Evolutionary conservation across 2,113 vertebrate genomes (phyloP).

Genomic region (Eulacestoma nigropectus): DNA sequence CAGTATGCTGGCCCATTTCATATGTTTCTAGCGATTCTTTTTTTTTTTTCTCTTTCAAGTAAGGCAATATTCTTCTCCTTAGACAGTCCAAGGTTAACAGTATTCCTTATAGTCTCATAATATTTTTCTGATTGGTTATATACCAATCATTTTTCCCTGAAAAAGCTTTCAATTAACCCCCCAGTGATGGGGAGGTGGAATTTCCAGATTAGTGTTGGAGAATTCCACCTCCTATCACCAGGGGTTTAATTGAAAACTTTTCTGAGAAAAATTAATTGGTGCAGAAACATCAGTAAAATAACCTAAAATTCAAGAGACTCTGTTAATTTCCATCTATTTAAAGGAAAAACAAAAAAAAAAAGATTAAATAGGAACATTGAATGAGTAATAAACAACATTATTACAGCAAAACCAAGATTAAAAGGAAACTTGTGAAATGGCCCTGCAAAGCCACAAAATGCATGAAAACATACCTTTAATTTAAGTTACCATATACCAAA

Average conservation of each 20-base stretch:
- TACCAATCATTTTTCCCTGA: conserved; percentile 18
- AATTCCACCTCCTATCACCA: conserved; percentile 36
- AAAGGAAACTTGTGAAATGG: conserved; percentile 9
- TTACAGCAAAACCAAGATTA: not conserved
- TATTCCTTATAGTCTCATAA: not conserved
- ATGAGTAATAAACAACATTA: conserved; percentile 22
- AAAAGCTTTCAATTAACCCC: conserved; percentile 45
- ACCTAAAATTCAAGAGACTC: not conserved
- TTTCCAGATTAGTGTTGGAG: conserved; percentile 5
- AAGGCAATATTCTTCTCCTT: not conserved
- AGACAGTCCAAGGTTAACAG: conserved; percentile 15
- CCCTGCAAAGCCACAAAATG: conserved; percentile 30
- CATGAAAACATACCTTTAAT: conserved; percentile 17
- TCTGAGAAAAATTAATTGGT: conserved; percentile 46
- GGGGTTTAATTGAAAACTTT: conserved; percentile 53
- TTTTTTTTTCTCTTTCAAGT: not conserved
- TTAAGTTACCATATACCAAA: conserved; percentile 52
- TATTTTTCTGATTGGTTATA: conserved; percentile 41
- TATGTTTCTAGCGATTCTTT: not conserved
- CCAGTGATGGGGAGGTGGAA: conserved; percentile 9
- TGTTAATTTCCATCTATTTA: conserved; percentile 10
- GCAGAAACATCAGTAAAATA: conserved; percentile 28
- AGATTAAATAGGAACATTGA: not conserved
- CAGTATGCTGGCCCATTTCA: not conserved
- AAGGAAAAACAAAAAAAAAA: not conserved